A percentile compares a stretch with the other conserved stretches of the same genome.
Evolutionary conservation across 2,113 vertebrate species (phyloP).

Genomic region (Promerops cafer): DNA sequence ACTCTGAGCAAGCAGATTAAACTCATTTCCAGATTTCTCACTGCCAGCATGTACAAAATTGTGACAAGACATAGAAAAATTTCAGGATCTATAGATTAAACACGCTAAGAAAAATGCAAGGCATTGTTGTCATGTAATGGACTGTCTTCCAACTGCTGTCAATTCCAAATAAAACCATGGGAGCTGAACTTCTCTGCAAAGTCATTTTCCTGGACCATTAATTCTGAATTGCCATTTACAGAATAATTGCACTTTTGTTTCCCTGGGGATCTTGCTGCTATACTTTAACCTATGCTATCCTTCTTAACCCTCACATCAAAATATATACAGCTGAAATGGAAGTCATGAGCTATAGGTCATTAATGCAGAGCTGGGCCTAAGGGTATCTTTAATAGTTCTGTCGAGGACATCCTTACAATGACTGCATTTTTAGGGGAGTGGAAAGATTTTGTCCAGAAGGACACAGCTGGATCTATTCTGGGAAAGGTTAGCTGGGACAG

Average conservation of each 20-base stretch:
- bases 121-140: neutral
- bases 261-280: constrained; percentile 20
- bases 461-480: constrained; percentile 61
- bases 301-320: constrained; percentile 64
- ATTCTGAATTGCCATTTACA: constrained; percentile 59
- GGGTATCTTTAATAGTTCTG: constrained; percentile 52
- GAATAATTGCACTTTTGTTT: constrained; percentile 56
- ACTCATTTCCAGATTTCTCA: neutral
- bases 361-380: constrained; percentile 40
- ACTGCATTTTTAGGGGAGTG: constrained; percentile 36
- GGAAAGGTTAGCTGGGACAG: constrained; percentile 56
- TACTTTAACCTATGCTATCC: constrained; percentile 47
- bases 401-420: constrained; percentile 3
- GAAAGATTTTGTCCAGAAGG: constrained; percentile 48
- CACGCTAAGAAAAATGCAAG: neutral
- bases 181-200: constrained; percentile 39
- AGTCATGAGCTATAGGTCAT: constrained; percentile 53
- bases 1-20: neutral
- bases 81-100: neutral
- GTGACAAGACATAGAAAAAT: neutral
- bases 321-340: constrained; percentile 49
- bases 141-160: neutral
- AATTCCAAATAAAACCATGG: constrained; percentile 37
- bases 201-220: constrained; percentile 58
- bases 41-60: neutral